These are phyloP conservation scores for Malacoraja senta DNA, from an alignment of 2,797 vertebrate genomes.

Conservation along the genomic window DNA sequence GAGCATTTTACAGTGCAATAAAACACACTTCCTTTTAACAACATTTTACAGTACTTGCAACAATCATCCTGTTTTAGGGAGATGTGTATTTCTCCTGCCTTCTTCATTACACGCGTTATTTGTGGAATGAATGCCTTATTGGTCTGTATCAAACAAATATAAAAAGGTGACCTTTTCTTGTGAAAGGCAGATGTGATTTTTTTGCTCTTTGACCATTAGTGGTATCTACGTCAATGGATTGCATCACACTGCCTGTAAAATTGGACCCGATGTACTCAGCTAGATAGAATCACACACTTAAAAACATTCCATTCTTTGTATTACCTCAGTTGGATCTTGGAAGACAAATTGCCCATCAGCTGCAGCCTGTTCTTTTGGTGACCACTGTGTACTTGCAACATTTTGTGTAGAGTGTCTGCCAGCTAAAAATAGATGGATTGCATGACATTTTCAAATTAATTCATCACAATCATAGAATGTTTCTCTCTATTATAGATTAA, in stretches of 20 bases:
- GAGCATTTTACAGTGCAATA: background rate
- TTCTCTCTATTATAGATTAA: background rate
- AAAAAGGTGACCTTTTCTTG: background rate
- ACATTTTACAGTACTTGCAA: background rate
- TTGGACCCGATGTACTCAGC: background rate
- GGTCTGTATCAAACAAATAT: background rate
- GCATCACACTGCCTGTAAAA: background rate
- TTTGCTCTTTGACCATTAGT: background rate
- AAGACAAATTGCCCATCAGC: conserved; percentile 54
- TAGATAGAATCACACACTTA: background rate
- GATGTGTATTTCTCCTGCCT: background rate
- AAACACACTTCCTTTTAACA: background rate
- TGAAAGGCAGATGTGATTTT: background rate
- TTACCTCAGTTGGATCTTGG: conserved; percentile 60
- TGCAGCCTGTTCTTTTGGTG: conserved; percentile 43
- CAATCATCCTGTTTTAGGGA: background rate
- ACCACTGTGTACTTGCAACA: conserved; percentile 42
- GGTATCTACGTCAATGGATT: background rate
- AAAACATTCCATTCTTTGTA: background rate
- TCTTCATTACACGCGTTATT: background rate
- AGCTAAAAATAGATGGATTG: background rate
- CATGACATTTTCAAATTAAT: background rate
- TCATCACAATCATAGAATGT: background rate
- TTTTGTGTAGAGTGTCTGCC: background rate
- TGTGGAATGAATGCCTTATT: background rate